Evolutionary conservation across 2,113 vertebrate genomes (phyloP), one percentile per base, ranked within the genome.

Genomic region (Rhagologus leucostigma): DNA sequence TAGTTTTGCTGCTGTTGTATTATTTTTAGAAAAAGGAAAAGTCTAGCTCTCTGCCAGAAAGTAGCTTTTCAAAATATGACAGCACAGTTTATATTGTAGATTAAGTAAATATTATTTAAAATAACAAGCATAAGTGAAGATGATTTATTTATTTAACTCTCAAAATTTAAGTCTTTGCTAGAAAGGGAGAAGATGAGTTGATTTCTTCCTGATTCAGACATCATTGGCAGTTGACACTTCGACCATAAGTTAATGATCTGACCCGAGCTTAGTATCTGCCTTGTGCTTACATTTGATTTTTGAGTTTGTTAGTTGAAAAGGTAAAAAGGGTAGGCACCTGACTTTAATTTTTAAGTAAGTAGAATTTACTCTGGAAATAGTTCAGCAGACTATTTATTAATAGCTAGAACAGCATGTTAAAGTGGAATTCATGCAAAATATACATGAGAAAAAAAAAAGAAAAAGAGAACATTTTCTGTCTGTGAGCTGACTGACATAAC

Each of bases 51-150:
- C 69, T 88, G 81, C 73, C 77, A 93, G 63, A 69, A 92, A 92
- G 68, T 65, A 85, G 80, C 64, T 86, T 93, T 91, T 92, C 47
- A 93, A 86, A 93, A 70, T 75, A 75, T 37, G 52, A 52, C 85
- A 90, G 56, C 44, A 84, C 30, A 55, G 29, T 75, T 94, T 89
- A 75, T 75, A 71, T 22, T 96, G 68, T 74, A 92, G 84, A 90
- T 64, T 3, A 85, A 92, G 71, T 50, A 83, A 87, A 88, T 49
- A 56, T 56, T 44, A 32, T 88, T 93, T 92, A 79, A 85, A 93
- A 77, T 92, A 88, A 88, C 27, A 81, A 81, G 22, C 2, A 0
- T 74, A 82, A 92, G 29, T 6, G 5, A 91, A 71, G 44, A 55
- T 75, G 7, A 39, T 73, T 84, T 76, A 75, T 76, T 90, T 84